A percentile compares a stretch with the other conserved stretches of the same genome.
Evolutionary conservation across 2,888 invertebrate species (phyloP).

Genomic region (Julus scanicus): DNA sequence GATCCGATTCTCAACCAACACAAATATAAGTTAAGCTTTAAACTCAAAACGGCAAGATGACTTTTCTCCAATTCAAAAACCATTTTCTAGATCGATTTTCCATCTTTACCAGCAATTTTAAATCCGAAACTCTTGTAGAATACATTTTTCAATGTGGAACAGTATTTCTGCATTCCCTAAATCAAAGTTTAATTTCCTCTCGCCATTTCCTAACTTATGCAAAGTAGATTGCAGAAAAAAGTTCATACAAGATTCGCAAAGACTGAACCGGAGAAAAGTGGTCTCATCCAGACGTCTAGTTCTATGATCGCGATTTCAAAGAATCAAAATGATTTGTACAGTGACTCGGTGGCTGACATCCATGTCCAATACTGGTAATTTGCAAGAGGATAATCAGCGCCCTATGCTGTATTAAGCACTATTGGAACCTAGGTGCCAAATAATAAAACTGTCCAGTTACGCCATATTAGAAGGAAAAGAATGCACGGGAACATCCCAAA

Average conservation of each 20-base stretch:
- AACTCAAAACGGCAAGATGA: not conserved
- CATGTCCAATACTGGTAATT: constrained; percentile 3
- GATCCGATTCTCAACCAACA: too few species aligned
- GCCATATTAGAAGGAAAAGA: not conserved
- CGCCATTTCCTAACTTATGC: too few species aligned
- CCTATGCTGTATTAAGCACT: not conserved
- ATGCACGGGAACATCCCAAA: not conserved
- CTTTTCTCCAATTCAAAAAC: constrained; percentile 7
- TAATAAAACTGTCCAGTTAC: not conserved
- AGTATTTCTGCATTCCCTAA: too few species aligned
- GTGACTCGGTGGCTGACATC: not conserved
- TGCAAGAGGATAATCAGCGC: not conserved
- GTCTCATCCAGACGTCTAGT: not conserved
- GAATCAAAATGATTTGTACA: constrained; percentile 27
- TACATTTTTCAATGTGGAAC: not conserved
- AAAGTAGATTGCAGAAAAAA: too few species aligned
- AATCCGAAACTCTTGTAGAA: too few species aligned
- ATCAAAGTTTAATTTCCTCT: too few species aligned
- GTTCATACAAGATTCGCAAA: not conserved
- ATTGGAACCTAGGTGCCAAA: not conserved
- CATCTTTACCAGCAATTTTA: too few species aligned
- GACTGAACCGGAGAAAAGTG: not conserved
- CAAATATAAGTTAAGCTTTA: not conserved
- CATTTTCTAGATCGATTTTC: too few species aligned
- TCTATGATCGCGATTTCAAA: not conserved